phyloP scores from a whole-genome alignment of 2,113 vertebrate genomes.

The Chloropsis cyanopogon region DNA sequence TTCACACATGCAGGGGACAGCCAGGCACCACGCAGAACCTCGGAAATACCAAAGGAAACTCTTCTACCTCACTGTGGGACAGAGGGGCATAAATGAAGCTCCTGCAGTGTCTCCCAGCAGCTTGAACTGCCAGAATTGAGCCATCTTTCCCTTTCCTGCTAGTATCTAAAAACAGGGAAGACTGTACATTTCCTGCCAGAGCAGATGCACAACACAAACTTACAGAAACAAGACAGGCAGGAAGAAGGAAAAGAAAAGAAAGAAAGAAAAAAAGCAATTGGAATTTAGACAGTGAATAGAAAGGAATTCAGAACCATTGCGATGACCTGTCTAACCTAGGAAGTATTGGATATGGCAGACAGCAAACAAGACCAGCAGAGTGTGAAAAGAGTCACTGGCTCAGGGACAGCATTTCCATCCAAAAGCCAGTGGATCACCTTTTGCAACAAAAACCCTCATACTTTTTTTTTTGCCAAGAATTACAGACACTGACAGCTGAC shows the following conservation, averaged over 20 bases:
- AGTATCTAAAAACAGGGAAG: not conserved
- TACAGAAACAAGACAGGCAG: not conserved
- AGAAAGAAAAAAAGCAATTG: not conserved
- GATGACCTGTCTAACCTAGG: not conserved
- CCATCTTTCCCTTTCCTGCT: not conserved
- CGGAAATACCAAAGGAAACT: not conserved
- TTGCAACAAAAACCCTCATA: not conserved
- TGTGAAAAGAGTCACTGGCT: constrained; percentile 5
- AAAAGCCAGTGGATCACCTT: not conserved
- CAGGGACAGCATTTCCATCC: not conserved
- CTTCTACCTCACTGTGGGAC: not conserved
- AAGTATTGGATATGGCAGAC: constrained; percentile 12
- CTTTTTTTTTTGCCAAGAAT: not conserved
- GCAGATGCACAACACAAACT: not conserved
- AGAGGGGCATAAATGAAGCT: not conserved
- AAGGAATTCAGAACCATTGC: not conserved
- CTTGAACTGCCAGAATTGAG: not conserved
- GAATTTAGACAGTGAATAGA: not conserved
- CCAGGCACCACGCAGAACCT: not conserved
- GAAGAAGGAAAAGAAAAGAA: not conserved
- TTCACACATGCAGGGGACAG: not conserved
- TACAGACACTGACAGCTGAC: not conserved
- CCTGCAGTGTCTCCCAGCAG: not conserved
- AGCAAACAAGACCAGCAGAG: constrained; percentile 15
- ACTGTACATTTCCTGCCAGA: not conserved